phyloP scores from a whole-genome alignment of 2,113 vertebrate species.

The Colistium nudipinnis region DNA sequence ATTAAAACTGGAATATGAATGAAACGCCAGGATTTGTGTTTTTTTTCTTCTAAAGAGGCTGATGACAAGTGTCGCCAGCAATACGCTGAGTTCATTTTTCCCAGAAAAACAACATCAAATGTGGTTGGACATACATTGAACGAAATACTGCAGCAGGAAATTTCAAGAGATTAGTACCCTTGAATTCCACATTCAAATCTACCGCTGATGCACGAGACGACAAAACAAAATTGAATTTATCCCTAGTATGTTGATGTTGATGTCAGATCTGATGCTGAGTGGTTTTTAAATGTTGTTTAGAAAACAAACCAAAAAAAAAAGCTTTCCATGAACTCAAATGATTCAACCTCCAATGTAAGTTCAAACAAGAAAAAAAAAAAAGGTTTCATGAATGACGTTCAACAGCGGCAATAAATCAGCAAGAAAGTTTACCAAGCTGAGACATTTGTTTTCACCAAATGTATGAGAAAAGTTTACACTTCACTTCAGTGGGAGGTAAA shows the following conservation, averaged over 20 bases:
- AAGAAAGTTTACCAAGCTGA: neutral
- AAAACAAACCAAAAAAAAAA: too few relatives aligned
- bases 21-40: neutral
- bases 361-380: neutral
- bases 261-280: neutral
- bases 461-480: slow-evolving; percentile 33
- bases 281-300: too few relatives aligned
- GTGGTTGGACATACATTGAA: neutral
- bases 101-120: slow-evolving; percentile 1
- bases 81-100: neutral
- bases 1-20: neutral
- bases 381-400: neutral
- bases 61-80: slow-evolving; percentile 11
- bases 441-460: slow-evolving; percentile 1
- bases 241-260: too few relatives aligned
- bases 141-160: neutral
- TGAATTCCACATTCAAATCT: too few relatives aligned
- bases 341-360: slow-evolving; percentile 3
- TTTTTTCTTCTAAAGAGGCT: neutral
- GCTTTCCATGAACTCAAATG: too few relatives aligned
- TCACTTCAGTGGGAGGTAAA: slow-evolving; percentile 9
- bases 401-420: neutral
- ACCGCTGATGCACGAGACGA: too few relatives aligned
- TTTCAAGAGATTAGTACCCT: too few relatives aligned
- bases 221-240: too few relatives aligned